Base-by-base conservation (phyloP, 2,113 vertebrate genomes). In the Pelodiscus sinensis region DNA sequence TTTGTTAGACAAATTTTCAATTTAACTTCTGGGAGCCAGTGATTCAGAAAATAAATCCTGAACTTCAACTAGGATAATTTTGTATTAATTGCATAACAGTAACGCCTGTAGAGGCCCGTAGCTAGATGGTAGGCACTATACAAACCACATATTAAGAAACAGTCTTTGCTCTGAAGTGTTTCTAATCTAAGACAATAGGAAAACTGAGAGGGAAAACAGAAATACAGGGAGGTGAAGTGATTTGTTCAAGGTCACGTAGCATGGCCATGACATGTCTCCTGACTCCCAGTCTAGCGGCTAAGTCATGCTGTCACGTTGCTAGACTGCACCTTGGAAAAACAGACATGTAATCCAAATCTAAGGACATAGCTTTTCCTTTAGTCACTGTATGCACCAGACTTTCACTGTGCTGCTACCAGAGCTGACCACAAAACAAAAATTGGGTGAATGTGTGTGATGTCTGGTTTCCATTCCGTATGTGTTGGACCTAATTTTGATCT, bases 1-100 rank as follows among this genome's bases (percentile, higher is more conserved):
- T 85, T 91, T 1, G 0, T 18, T 65, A 79, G 14, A 79, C 19
- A 0, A 54, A 35, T 56, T 65, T 89, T 85, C n/a, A 0, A 4
- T 57, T 44, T 85, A 85, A 35, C 1, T 50, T 91, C n/a, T 14
- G 4, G 13, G 35, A 91, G 21, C 5, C 35, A 80, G 24, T 71
- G 51, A 81, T 79, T 79, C 1, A 3, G 58, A 75, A 81, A 84
- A 1, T 19, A 31, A 82, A 82, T n/a, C 6, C 73, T 29, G 86
- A 54, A 44, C 44, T 77, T 88, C 13, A 77, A 18, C 11, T 65
- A 1, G 87, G 71, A 38, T 88, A 55, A 25, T 24, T 22, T 56
- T 25, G 22, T 65, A 78, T 87, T 84, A 35, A 5, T 88, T 85
- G 16, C 81, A 29, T 79, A 65, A n/a, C 9, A n/a, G 0, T 73